These are phyloP conservation scores for Ornithoptera priamus DNA, from an alignment of 2,888 invertebrate species.

Conservation along the genomic window DNA sequence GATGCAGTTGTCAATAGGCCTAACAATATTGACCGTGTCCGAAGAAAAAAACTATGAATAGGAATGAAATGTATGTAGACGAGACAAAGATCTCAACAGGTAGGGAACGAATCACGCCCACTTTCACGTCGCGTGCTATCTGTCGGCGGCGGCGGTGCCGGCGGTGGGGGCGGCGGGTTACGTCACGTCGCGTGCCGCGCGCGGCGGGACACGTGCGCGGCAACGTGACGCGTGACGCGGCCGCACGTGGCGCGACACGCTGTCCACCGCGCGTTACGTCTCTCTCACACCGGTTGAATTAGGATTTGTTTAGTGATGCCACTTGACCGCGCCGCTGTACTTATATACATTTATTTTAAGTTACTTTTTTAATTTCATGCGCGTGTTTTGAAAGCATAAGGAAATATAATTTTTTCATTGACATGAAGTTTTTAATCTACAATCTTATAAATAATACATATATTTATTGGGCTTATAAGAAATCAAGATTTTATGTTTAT, in stretches of 20 bases:
- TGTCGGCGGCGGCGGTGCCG: conserved; percentile 32
- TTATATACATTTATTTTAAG: background rate
- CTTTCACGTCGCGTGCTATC: conserved; percentile 33
- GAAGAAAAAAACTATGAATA: no score
- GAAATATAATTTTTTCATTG: no score
- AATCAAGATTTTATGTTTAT: no score
- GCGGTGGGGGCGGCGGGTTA: conserved; percentile 27
- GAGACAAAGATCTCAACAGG: no score
- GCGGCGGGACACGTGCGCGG: conserved; percentile 38
- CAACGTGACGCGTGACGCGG: conserved; percentile 41
- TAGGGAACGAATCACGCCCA: conserved; percentile 26
- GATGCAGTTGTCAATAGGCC: no score
- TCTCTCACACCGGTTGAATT: background rate
- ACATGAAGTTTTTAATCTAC: no score
- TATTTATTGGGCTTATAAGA: no score
- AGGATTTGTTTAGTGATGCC: background rate
- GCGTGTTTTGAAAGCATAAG: no score
- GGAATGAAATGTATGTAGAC: no score
- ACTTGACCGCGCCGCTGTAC: background rate
- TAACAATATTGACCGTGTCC: no score
- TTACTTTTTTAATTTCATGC: no score
- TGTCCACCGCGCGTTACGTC: conserved; percentile 24
- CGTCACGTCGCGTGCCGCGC: conserved; percentile 36
- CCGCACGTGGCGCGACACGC: conserved; percentile 39
- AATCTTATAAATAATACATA: no score